Conservation (phyloP, 2,113 vertebrate genomes). For the Petroica traversi region DNA sequence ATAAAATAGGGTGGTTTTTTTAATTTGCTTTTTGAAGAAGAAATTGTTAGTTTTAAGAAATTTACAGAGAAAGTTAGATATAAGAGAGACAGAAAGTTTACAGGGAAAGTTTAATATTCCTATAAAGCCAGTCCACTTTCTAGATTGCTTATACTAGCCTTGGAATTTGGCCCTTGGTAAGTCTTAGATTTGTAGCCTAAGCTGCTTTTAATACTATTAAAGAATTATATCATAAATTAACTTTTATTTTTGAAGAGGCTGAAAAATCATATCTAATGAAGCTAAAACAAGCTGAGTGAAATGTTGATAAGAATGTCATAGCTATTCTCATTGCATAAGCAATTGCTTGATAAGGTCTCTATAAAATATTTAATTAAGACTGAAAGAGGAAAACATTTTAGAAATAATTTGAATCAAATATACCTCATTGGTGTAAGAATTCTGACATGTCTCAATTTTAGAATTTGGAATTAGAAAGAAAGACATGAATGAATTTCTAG, state of each 20-base stretch:
- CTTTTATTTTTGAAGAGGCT: neutral
- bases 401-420: neutral
- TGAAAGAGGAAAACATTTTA: neutral
- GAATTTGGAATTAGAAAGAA: neutral
- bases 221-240: neutral
- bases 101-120: neutral
- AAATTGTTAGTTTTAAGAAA: neutral
- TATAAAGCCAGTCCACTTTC: neutral
- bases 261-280: neutral
- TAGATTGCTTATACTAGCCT: neutral
- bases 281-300: neutral
- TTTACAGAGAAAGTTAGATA: neutral
- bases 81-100: neutral
- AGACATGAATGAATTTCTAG: neutral
- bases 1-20: neutral
- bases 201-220: neutral
- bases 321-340: neutral
- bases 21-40: neutral
- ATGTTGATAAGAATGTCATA: neutral
- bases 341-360: neutral
- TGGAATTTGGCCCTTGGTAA: neutral
- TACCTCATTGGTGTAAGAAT: neutral
- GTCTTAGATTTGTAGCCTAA: neutral
- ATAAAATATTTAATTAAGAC: neutral
- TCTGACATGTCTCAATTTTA: neutral